phyloP scores from a whole-genome alignment of 1,140 invertebrate species.

The Caenorhabditis elegans region DNA sequence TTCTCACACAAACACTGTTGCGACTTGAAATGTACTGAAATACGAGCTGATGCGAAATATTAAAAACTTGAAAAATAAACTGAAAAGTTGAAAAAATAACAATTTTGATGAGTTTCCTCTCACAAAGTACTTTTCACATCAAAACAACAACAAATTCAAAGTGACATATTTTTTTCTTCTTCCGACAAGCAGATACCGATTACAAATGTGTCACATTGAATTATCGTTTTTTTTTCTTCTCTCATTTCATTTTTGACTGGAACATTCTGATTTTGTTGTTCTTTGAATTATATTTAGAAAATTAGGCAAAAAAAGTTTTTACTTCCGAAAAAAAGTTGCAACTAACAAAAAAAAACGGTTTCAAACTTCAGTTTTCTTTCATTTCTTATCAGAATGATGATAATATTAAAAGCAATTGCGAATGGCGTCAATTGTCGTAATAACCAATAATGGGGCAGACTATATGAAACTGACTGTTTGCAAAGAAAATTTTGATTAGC shows the following conservation, averaged over 20 bases:
- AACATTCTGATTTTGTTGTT: too few relatives aligned
- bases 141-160: not conserved
- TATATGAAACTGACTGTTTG: not conserved
- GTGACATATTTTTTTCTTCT: not conserved
- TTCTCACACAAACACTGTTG: too few relatives aligned
- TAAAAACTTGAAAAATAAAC: too few relatives aligned
- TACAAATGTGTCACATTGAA: not conserved
- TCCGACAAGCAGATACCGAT: too few relatives aligned
- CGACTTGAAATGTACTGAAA: too few relatives aligned
- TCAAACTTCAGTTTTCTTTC: too few relatives aligned
- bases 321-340: too few relatives aligned
- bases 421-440: slow-evolving; percentile 24
- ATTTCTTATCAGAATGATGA: not conserved
- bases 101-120: not conserved
- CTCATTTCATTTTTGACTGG: not conserved
- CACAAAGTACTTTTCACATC: not conserved
- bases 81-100: not conserved
- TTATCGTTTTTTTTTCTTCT: not conserved
- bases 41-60: too few relatives aligned
- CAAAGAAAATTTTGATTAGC: not conserved
- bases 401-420: not conserved
- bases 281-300: too few relatives aligned
- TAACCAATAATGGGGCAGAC: not conserved
- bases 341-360: too few relatives aligned
- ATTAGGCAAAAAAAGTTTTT: too few relatives aligned